A percentile compares a stretch with the other conserved stretches of the same genome.
These are phyloP conservation scores for Epistrophella euchroma DNA, from an alignment of 2,888 invertebrate species.

Conservation along the genomic window DNA sequence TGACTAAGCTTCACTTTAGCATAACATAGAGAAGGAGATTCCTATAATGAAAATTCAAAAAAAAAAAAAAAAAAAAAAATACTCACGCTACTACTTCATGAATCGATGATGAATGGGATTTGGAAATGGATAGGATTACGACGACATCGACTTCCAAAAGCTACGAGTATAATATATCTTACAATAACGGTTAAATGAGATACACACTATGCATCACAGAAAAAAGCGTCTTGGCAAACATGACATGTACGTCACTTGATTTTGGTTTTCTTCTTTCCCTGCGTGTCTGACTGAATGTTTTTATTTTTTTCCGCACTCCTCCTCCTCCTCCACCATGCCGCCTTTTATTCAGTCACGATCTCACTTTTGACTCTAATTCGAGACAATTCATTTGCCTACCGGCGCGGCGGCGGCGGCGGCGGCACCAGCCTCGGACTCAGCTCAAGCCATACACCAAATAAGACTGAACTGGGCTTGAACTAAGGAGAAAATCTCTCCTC, in stretches of 20 bases:
- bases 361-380: constrained; percentile 75
- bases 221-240: constrained; percentile 27
- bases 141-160: constrained; percentile 6
- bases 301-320: background rate
- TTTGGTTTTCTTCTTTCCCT: constrained; percentile 37
- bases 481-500: constrained; percentile 57
- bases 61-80: constrained; percentile 1
- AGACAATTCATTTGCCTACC: constrained; percentile 75
- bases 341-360: constrained; percentile 73
- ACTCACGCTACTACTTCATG: constrained; percentile 39
- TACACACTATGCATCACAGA: constrained; percentile 31
- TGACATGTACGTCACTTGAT: constrained; percentile 63
- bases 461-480: constrained; percentile 23
- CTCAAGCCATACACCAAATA: background rate
- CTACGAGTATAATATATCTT: too few relatives aligned
- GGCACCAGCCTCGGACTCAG: background rate
- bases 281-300: constrained; percentile 18
- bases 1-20: constrained; percentile 22
- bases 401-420: constrained; percentile 30
- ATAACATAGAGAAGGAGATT: constrained; percentile 8
- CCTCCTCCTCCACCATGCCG: constrained; percentile 18
- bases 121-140: constrained; percentile 67
- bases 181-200: constrained; percentile 35
- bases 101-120: constrained; percentile 67
- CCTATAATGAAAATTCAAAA: background rate